Conservation (phyloP, 1,140 invertebrate genomes). For the Apis laboriosa region DNA sequence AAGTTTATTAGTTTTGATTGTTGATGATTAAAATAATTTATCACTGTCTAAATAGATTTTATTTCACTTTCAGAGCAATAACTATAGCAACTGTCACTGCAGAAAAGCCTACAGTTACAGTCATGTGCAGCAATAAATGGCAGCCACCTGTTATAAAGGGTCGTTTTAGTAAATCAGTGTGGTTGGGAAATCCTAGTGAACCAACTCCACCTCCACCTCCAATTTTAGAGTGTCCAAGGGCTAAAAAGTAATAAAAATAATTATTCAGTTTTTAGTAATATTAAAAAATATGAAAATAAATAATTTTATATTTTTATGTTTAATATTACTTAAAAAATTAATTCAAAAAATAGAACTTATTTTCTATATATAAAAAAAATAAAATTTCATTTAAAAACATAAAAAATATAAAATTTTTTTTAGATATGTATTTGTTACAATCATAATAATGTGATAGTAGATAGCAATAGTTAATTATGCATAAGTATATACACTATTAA, state of each 20-base stretch:
- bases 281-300: background rate
- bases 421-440: background rate
- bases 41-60: constrained; percentile 44
- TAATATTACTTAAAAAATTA: background rate
- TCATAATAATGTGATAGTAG: background rate
- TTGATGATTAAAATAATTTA: background rate
- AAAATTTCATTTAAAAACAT: constrained; percentile 15
- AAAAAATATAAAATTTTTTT: background rate
- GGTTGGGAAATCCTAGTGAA: constrained; percentile 74
- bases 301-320: background rate
- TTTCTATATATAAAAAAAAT: background rate
- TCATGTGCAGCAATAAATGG: constrained; percentile 73
- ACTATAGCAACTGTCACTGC: constrained; percentile 65
- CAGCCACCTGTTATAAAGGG: constrained; percentile 77
- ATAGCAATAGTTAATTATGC: constrained; percentile 23
- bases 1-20: background rate
- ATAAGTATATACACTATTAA: background rate
- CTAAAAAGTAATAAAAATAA: constrained; percentile 66
- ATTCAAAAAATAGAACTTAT: background rate
- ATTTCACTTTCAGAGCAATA: constrained; percentile 70
- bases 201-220: constrained; percentile 65
- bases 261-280: background rate
- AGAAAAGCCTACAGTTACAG: constrained; percentile 67
- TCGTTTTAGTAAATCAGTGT: constrained; percentile 77
- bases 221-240: constrained; percentile 64